Evolutionary conservation across 2,888 invertebrate species (phyloP).

Genomic region (Atrina japonica): DNA sequence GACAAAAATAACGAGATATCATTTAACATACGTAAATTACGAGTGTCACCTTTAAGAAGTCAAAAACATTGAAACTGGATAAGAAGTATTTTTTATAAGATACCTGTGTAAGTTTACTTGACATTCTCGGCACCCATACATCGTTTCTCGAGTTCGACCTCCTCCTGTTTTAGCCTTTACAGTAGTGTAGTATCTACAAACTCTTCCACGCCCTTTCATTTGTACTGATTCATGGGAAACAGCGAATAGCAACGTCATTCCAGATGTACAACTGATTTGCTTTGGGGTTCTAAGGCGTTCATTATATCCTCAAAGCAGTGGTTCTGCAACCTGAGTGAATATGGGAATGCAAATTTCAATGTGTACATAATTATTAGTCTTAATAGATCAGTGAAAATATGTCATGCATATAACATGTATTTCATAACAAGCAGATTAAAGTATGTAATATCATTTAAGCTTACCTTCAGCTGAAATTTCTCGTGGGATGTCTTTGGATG

Average conservation of each 20-base stretch:
- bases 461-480: slow-evolving; percentile 21
- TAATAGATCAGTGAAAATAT: neutral
- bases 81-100: neutral
- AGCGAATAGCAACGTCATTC: slow-evolving; percentile 5
- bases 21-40: neutral
- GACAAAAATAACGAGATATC: neutral
- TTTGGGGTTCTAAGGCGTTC: neutral
- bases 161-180: slow-evolving; percentile 5
- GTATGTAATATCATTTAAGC: neutral
- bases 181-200: slow-evolving; percentile 14
- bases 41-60: neutral
- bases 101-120: slow-evolving; percentile 16
- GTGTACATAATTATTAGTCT: neutral
- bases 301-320: neutral
- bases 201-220: slow-evolving; percentile 9
- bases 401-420: neutral
- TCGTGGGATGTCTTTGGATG: slow-evolving; percentile 19
- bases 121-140: slow-evolving; percentile 6
- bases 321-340: neutral
- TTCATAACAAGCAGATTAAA: too few species aligned
- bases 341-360: neutral
- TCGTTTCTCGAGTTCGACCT: slow-evolving; percentile 2
- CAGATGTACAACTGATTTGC: neutral
- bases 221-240: slow-evolving; percentile 2
- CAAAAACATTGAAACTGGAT: too few species aligned